phyloP scores from a whole-genome alignment of 2,113 vertebrate genomes.

The Felis chaus region DNA sequence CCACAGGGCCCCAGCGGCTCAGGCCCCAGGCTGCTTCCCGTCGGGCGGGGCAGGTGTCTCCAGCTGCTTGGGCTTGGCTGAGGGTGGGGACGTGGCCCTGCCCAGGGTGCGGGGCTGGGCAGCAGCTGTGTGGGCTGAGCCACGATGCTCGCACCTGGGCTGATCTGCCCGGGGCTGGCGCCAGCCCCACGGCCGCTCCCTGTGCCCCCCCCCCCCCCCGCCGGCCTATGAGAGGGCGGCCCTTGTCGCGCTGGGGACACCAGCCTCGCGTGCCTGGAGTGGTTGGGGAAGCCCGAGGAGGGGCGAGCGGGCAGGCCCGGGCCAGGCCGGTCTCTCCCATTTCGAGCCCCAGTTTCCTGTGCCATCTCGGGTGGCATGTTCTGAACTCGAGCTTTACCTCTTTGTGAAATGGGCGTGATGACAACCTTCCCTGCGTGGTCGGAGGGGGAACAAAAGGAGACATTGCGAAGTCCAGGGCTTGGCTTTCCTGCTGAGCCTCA shows the following conservation, averaged over 20 bases:
- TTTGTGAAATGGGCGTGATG: not conserved
- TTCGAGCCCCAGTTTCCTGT: not conserved
- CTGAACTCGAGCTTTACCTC: not conserved
- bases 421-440: accelerated
- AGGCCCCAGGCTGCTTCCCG: not conserved
- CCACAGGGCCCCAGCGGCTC: not conserved
- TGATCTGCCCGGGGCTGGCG: conserved; percentile 40
- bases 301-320: not conserved
- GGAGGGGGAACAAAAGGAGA: not conserved
- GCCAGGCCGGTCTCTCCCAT: not conserved
- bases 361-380: not conserved
- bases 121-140: not conserved
- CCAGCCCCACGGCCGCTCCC: not conserved
- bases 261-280: not conserved
- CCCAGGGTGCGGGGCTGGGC: not conserved
- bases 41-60: not conserved
- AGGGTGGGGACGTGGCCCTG: not conserved
- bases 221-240: not conserved
- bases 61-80: not conserved
- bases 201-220: not conserved
- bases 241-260: not conserved
- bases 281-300: not conserved
- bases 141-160: conserved; percentile 6
- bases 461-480: not conserved
- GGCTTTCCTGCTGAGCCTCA: not conserved